These are phyloP conservation scores for Diuraphis noxia DNA, from an alignment of 1,140 invertebrate genomes.

Conservation along the genomic window DNA sequence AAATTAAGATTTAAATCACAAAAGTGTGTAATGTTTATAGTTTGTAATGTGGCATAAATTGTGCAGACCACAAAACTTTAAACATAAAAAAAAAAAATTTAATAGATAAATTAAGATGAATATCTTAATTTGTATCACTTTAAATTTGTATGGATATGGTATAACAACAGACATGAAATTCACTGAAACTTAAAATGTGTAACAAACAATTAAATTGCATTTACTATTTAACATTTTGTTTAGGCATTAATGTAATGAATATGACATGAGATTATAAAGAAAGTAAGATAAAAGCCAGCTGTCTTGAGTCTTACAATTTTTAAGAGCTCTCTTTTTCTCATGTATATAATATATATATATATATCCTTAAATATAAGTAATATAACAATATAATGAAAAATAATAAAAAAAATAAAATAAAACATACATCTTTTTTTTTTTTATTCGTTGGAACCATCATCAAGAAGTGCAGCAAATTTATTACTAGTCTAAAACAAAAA, in stretches of 20 bases:
- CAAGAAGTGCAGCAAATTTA: conserved; percentile 47
- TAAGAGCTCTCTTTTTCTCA: neutral
- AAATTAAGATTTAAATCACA: neutral
- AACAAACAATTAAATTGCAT: neutral
- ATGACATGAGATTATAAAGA: conserved; percentile 14
- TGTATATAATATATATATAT: neutral
- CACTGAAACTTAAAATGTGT: neutral
- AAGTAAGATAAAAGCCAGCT: neutral
- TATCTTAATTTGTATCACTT: neutral
- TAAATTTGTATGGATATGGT: neutral
- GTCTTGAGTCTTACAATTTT: neutral
- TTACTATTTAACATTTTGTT: neutral
- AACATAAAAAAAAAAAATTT: neutral
- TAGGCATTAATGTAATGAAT: conserved; percentile 16
- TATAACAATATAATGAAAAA: conserved; percentile 10
- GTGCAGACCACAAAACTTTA: neutral
- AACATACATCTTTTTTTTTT: neutral
- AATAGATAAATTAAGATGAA: neutral
- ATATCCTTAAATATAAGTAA: conserved; percentile 19
- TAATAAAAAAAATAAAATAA: neutral
- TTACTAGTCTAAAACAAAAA: conserved; percentile 23
- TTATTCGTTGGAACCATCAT: conserved; percentile 46
- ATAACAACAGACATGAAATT: neutral
- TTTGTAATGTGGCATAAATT: neutral
- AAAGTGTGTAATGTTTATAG: no score